Evolutionary conservation across 2,888 invertebrate species (phyloP).

Genomic region (Bimastos eiseni): DNA sequence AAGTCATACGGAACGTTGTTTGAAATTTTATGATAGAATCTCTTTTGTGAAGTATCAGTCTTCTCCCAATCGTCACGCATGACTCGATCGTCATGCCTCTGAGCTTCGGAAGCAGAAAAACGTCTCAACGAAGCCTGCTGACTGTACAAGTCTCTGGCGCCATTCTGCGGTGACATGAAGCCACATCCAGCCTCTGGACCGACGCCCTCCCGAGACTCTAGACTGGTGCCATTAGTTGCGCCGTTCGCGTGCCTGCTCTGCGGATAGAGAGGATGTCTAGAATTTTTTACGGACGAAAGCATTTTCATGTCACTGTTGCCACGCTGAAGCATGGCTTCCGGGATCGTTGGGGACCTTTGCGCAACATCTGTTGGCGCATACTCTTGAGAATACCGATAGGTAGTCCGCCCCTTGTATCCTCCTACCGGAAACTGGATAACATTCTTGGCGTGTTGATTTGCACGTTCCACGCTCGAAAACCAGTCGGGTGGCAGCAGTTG

Average conservation of each 20-base stretch:
- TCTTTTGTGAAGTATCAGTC: background rate
- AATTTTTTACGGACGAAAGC: background rate
- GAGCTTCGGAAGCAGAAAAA: background rate
- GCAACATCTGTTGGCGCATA: background rate
- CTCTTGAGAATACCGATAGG: slow-evolving; percentile 13
- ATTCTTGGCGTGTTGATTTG: background rate
- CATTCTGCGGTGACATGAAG: background rate
- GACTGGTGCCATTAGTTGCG: background rate
- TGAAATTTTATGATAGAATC: background rate
- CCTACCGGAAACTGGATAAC: background rate
- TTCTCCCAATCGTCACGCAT: background rate
- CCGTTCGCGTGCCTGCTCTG: background rate
- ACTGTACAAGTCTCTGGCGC: background rate
- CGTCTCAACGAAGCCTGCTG: background rate
- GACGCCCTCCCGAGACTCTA: background rate
- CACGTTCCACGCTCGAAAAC: background rate
- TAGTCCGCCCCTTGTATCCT: background rate
- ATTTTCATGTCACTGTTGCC: background rate
- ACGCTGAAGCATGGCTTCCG: background rate
- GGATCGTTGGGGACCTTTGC: background rate
- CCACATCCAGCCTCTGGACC: background rate
- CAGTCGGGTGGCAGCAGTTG: background rate
- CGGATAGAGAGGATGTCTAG: background rate
- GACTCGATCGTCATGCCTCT: background rate
- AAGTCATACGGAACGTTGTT: background rate